Percentiles rank a stretch among this genome's conserved stretches.
Evolutionary conservation across 1,140 invertebrate species (phyloP).

Genomic region (Alviniconcha marisindica): DNA sequence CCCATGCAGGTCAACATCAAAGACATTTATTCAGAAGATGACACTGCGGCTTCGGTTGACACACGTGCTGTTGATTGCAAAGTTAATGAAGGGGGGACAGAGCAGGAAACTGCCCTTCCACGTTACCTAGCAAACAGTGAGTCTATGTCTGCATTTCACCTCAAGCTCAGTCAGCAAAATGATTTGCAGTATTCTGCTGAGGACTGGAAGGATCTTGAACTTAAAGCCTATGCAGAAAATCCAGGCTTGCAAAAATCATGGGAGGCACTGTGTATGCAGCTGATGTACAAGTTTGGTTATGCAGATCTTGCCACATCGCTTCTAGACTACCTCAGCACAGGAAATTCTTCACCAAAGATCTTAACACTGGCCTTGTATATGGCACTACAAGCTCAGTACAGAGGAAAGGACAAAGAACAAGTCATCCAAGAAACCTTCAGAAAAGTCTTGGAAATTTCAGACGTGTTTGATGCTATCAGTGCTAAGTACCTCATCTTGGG

Average conservation of each 20-base stretch:
- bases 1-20: not conserved
- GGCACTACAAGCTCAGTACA: conserved; percentile 19
- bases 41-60: not conserved
- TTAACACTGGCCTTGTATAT: conserved; percentile 35
- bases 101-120: not conserved
- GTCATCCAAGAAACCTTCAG: conserved; percentile 14
- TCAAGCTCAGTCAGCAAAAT: not conserved
- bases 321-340: conserved; percentile 31
- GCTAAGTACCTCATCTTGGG: conserved; percentile 39
- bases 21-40: not conserved
- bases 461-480: conserved; percentile 39
- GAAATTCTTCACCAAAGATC: conserved; percentile 14
- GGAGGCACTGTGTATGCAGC: conserved; percentile 34
- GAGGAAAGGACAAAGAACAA: conserved; percentile 33
- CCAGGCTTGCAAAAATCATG: conserved; percentile 32
- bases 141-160: not conserved
- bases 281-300: conserved; percentile 16
- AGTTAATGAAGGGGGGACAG: too few relatives aligned
- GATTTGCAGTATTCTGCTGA: not conserved
- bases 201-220: conserved; percentile 38
- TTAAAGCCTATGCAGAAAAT: conserved; percentile 27
- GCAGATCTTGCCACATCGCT: conserved; percentile 19
- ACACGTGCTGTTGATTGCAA: too few relatives aligned
- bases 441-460: conserved; percentile 32
- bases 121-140: not conserved